Percentiles rank a stretch among this genome's conserved stretches.
Conservation (phyloP, 2,113 vertebrate species). For the Regulus satrapa region DNA sequence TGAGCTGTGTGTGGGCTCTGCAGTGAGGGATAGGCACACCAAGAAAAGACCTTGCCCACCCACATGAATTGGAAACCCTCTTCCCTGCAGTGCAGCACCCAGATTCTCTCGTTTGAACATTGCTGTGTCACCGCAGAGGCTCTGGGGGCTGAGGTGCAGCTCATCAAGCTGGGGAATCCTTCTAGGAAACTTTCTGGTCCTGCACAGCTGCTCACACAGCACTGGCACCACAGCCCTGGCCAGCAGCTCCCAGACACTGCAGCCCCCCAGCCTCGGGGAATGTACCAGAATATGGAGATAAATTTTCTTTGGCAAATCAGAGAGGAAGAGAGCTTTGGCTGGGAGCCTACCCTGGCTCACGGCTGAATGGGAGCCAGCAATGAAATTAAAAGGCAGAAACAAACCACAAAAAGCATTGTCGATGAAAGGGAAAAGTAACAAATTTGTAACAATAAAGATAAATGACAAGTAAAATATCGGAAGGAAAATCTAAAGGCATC, state of each 20-base stretch:
- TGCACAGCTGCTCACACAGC: neutral
- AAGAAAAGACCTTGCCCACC: neutral
- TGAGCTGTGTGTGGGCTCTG: neutral
- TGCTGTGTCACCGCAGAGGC: neutral
- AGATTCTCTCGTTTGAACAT: neutral
- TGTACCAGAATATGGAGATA: neutral
- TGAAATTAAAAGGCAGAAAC: conserved; percentile 25
- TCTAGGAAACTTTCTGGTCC: neutral
- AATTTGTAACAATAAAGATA: neutral
- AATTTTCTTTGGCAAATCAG: neutral
- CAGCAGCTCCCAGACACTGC: neutral
- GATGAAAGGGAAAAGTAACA: neutral
- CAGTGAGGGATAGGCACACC: rapidly evolving
- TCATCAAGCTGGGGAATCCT: neutral
- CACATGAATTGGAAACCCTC: neutral
- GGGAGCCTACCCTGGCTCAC: neutral
- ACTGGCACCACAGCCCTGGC: neutral
- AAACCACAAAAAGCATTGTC: neutral
- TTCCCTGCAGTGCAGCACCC: neutral
- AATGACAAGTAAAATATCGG: neutral
- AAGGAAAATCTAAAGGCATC: neutral
- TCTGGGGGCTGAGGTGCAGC: neutral
- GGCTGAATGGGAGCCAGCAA: neutral
- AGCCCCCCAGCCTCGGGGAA: neutral
- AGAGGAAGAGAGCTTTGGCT: neutral